These are phyloP conservation scores for Ennomos quercinarius DNA, from an alignment of 2,888 invertebrate genomes.

Conservation along the genomic window DNA sequence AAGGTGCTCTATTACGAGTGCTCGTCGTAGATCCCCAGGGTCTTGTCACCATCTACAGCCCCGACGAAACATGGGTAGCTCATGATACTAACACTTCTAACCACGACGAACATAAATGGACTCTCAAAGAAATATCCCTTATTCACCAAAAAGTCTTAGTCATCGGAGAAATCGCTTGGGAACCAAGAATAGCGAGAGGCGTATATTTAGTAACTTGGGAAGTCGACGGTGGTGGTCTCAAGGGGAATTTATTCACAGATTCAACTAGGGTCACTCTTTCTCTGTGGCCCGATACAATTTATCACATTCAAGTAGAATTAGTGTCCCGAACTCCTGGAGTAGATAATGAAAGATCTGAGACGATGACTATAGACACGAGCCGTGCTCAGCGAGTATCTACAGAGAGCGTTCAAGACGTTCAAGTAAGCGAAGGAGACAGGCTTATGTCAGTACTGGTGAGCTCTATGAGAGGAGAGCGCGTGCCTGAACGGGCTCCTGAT, in stretches of 20 bases:
- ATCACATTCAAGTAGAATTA: slow-evolving; percentile 91
- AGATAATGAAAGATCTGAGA: slow-evolving; percentile 87
- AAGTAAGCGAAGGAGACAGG: slow-evolving; percentile 84
- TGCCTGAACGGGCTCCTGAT: slow-evolving; percentile 80
- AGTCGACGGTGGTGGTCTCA: slow-evolving; percentile 92
- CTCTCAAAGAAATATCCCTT: slow-evolving; percentile 88
- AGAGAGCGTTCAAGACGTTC: slow-evolving; percentile 87
- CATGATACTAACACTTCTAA: slow-evolving; percentile 82
- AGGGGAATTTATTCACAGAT: slow-evolving; percentile 93
- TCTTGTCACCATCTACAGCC: slow-evolving; percentile 89
- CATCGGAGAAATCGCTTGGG: slow-evolving; percentile 91
- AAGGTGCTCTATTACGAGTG: slow-evolving; percentile 88
- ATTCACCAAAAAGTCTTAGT: slow-evolving; percentile 90
- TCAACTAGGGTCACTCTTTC: slow-evolving; percentile 92
- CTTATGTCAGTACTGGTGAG: slow-evolving; percentile 87
- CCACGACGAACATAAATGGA: slow-evolving; percentile 85
- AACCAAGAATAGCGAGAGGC: slow-evolving; percentile 87
- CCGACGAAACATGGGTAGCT: slow-evolving; percentile 86
- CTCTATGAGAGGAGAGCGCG: slow-evolving; percentile 86
- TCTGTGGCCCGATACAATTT: slow-evolving; percentile 92
- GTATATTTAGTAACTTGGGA: slow-evolving; percentile 94
- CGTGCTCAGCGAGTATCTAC: slow-evolving; percentile 87
- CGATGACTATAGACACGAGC: slow-evolving; percentile 88
- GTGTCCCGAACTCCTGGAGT: slow-evolving; percentile 87
- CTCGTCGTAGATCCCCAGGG: slow-evolving; percentile 90